Base-by-base conservation (phyloP, 1,140 invertebrate genomes). In the Drosophila sturtevanti region DNA sequence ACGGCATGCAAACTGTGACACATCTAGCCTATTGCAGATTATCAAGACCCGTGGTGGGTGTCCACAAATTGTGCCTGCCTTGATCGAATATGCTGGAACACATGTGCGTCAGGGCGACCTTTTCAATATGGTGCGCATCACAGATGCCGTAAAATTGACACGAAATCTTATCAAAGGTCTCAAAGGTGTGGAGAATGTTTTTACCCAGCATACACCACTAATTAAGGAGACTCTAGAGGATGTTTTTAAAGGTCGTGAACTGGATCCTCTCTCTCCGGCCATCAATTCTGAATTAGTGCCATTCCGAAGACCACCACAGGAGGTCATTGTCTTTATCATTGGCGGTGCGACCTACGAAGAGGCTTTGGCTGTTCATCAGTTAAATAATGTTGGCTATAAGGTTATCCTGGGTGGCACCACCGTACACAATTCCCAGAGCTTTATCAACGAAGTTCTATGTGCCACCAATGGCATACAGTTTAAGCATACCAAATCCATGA, bases 311-410 rank as follows among this genome's bases (percentile, higher is more conserved):
- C 92, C 94, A 87, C 96, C 97, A 0, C 95, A 98, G 90, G 97
- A 99, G 91, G 94, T 99, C 2, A 96, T 99, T 54, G 95, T 99
- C 7, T 99, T 99, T 89, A 96, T 99, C 16, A 95, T 99, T 72
- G 99, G 99, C 18, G 99, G 99, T n/a, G 94, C 96, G 16, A 99
- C 99, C 0, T 99, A 98, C 90, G 99, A 99, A 92, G 99, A 99
- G 93, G 96, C 98, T 2, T 91, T 97, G 3, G 94, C 95, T 52
- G 96, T 99, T 6, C 95, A 99, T 92, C 95, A 96, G 90, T 92
- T 98, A 67, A 97, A 99, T 92, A 94, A 96, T 92, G 93, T 93
- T 75, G 96, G 95, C 5, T 95, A 96, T 35, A 94, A 95, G 81
- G 94, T 99, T 27, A 93, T 99, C 62, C 93, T 99, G 0, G 98